Evolutionary conservation across 1,140 invertebrate genomes (phyloP).

Genomic region (Delia radicum): DNA sequence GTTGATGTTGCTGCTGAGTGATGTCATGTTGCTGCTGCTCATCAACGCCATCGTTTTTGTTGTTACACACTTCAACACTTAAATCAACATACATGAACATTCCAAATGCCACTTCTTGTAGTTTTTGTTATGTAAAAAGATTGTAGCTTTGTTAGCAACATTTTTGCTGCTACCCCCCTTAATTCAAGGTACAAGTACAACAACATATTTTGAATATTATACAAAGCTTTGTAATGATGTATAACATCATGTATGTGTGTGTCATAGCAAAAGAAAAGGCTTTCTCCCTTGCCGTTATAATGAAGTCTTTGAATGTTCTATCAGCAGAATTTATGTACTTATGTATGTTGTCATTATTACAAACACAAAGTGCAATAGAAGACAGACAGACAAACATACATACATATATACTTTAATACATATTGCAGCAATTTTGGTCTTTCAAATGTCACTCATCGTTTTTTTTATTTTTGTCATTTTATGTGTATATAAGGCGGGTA

Average conservation of each 20-base stretch:
- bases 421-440: not conserved
- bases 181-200: not conserved
- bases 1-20: too few relatives aligned
- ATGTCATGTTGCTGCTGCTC: not conserved
- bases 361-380: too few relatives aligned
- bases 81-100: not conserved
- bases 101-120: not conserved
- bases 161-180: not conserved
- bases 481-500: too few relatives aligned
- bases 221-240: not conserved
- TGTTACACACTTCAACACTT: not conserved
- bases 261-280: not conserved
- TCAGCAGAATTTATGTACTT: too few relatives aligned
- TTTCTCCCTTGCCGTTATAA: not conserved
- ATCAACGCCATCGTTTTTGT: not conserved
- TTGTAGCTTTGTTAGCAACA: not conserved
- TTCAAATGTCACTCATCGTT: not conserved
- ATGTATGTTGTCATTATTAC: too few relatives aligned
- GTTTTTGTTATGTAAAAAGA: not conserved
- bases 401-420: not conserved
- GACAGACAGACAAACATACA: not conserved
- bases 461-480: not conserved
- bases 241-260: not conserved
- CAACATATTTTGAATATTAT: not conserved
- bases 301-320: not conserved